Base-by-base conservation (phyloP, 2,113 vertebrate genomes). In the Apteryx mantelli region DNA sequence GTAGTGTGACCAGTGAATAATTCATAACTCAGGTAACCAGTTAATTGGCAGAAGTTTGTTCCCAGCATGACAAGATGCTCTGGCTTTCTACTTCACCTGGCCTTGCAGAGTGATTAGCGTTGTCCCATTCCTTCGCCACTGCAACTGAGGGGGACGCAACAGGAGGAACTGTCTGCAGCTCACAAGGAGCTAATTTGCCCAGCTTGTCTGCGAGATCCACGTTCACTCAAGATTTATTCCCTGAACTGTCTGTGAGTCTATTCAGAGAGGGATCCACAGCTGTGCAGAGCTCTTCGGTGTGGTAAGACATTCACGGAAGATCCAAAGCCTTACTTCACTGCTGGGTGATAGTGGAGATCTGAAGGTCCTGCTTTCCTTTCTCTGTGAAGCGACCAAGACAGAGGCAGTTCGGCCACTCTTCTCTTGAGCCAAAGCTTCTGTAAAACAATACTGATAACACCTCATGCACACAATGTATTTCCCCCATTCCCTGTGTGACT, bases 41-140 rank as follows among this genome's bases (percentile, higher is more conserved):
- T 32, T 52, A 46, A 16, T 5, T 20, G 56, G 46, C 20, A 50
- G 48, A 48, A 28, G 10, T 63, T n/a, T 18, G 44, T 30, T 79
- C 2, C 0, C 48, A 18, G 40, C 70, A 32, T 1, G 5, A 52
- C 36, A 14, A 44, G 36, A 4, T 2, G 0, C 32, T 38, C 84
- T 36, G 56, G 22, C 36, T 77, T 82, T 55, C 63, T 36, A 55
- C 61, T 64, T 70, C 36, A 3, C 50, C 40, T 69, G 68, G 26
- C 30, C 1, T 65, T 80, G 44, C 20, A 11, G 5, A 34, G 48
- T 5, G 28, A 75, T 46, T 22, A 7, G 53, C 20, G 5, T 46
- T 15, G n/a, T 42, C 60, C 73, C 36, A 20, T 55, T 73, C 52
- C 68, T 8, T 44, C 50, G 18, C 84, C 79, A 13, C n/a, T 76